Percentiles rank a stretch among this genome's conserved stretches.
These are phyloP conservation scores for Mesocricetus auratus DNA, from an alignment of 2,113 vertebrate species.

Conservation along the genomic window DNA sequence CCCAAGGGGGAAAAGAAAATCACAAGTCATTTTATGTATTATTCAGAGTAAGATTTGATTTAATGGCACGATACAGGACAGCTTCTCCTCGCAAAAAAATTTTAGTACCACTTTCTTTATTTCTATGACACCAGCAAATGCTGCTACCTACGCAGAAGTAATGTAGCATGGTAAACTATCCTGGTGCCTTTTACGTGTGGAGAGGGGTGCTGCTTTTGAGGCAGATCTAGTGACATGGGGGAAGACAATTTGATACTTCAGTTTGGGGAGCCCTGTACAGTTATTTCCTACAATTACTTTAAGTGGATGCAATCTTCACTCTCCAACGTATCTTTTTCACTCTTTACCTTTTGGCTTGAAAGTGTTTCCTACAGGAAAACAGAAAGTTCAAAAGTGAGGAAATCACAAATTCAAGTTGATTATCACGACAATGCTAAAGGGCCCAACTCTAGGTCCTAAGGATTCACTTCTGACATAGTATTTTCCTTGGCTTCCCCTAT, in stretches of 20 bases:
- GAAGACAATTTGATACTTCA: background rate
- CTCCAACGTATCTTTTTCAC: background rate
- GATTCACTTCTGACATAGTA: accelerated
- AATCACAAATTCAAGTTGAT: background rate
- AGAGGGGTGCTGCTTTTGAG: background rate
- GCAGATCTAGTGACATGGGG: background rate
- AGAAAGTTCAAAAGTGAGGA: background rate
- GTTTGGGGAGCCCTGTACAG: background rate
- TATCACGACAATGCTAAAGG: background rate
- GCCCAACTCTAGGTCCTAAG: background rate
- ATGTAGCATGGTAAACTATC: background rate
- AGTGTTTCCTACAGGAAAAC: background rate
- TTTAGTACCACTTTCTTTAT: slow-evolving; percentile 45
- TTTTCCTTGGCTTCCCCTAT: background rate
- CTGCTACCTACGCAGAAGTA: slow-evolving; percentile 42
- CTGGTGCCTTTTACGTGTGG: background rate
- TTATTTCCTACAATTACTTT: background rate
- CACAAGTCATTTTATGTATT: slow-evolving; percentile 74
- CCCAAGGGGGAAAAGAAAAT: slow-evolving; percentile 52
- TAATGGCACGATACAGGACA: slow-evolving; percentile 65
- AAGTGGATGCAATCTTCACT: accelerated
- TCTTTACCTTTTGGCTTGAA: background rate
- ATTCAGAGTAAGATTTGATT: slow-evolving; percentile 74
- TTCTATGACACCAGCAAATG: slow-evolving; percentile 43
- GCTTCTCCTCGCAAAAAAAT: slow-evolving; percentile 31